phyloP scores from a whole-genome alignment of 2,797 vertebrate species.

The Florisuga fusca region DNA sequence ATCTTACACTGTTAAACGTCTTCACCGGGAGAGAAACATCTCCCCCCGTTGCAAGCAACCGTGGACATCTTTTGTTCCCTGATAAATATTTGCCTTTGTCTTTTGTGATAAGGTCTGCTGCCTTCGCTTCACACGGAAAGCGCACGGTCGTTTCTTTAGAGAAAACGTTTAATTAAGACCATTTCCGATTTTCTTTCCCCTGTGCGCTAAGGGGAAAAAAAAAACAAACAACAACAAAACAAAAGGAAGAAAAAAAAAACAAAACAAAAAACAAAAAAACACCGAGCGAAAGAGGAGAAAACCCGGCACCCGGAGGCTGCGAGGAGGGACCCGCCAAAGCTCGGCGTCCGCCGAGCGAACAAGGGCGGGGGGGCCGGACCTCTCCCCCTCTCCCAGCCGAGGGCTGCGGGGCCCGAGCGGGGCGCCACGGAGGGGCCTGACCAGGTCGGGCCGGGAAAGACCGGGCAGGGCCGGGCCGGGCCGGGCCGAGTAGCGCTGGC shows the following conservation, averaged over 20 bases:
- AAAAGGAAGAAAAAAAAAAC: neutral
- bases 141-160: constrained; percentile 63
- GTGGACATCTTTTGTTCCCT: constrained; percentile 85
- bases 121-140: constrained; percentile 61
- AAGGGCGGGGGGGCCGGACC: neutral
- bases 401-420: neutral
- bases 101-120: constrained; percentile 79
- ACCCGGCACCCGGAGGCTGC: constrained; percentile 45
- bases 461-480: no score
- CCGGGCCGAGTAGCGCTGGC: no score
- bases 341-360: constrained; percentile 49
- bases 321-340: constrained; percentile 59
- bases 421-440: no score
- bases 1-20: constrained; percentile 63
- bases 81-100: constrained; percentile 89
- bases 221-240: no score
- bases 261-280: no score
- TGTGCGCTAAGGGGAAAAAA: constrained; percentile 23
- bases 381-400: no score
- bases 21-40: constrained; percentile 77
- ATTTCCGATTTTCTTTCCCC: constrained; percentile 77
- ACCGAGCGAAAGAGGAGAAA: constrained; percentile 1
- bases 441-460: no score
- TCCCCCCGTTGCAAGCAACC: constrained; percentile 73
- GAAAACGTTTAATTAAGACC: constrained; percentile 83